Base-by-base conservation (phyloP, 2,113 vertebrate species). In the Gasterosteus nipponicus region DNA sequence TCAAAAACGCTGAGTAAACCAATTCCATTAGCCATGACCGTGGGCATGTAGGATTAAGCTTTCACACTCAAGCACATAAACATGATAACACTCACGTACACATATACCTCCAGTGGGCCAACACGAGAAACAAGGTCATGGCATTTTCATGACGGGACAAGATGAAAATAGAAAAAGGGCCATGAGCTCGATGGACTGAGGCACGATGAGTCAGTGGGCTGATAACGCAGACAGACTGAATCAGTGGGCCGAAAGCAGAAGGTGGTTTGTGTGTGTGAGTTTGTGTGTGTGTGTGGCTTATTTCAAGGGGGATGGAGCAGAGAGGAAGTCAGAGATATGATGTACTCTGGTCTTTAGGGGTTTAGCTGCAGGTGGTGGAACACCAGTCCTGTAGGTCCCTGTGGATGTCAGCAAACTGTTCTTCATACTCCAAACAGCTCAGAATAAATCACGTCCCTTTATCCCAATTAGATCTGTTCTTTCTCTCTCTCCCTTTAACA, bases 131-230 rank as follows among this genome's bases (percentile, higher is more conserved):
- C 85, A 86, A 90, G 86, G 88, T 90, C 85, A 53, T 76, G 82
- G 60, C 88, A 87, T 89, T 85, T 92, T 86, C 80, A 80, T 87
- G 82, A 83, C 54, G 82, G 86, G 78, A 82, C 44, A 18, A 68
- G 82, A 82, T 83, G 72, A 80, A 91, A 91, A 91, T 92, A 91
- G 88, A 89, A 91, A 87, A 65, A 84, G 22, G 77, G 73, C 86
- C 83, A 87, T 80, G 86, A 91, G 88, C 88, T 83, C 75, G 77
- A 89, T 80, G 82, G 82, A 83, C 79, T 79, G 66, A 84, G 86
- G 87, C 90, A 79, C 84, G 72, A 69, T 91, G 89, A 92, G 78
- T 92, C 88, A 92, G 80, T 87, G 74, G 77, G 71, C 84, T 77
- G 87, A 92, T 87, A 88, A 86, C 76, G 74, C 82, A 85, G 89